Base-by-base conservation (phyloP, 1,140 invertebrate species). In the Cryptotermes secundus region DNA sequence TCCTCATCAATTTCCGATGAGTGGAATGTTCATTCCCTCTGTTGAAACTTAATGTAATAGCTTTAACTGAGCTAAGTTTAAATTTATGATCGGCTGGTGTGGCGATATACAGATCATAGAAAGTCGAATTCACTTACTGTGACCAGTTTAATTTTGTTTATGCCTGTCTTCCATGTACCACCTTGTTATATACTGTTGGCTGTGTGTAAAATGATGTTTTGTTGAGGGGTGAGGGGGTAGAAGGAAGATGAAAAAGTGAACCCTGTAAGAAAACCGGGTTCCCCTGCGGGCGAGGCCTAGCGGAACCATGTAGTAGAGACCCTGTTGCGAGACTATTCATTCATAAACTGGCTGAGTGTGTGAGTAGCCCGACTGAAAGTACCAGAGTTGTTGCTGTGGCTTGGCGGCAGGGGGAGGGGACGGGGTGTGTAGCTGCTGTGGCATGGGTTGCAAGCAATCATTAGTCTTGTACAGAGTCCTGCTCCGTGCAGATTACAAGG, bases 191-290 rank as follows among this genome's bases (percentile, higher is more conserved):
- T 72, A 72, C n/a, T 72, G 26, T 7, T 72, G 59, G 59, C n/a
- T 31, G 59, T 72, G 59, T 72, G 59, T 72, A 72, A 72, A 72
- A 72, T 31, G 59, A 72, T 72, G 59, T 26, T 31, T 72, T 72
- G 59, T 72, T 72, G 59, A 31, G 14, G 59, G 59, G 59, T 7
- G 59, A n/a, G 59, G n/a, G 59, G 59, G 59, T 72, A 72, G 16
- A 72, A 72, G 59, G 59, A 72, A 72, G 59, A 72, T 26, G 59
- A 72, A 72, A 72, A 72, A 72, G 26, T 72, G 59, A 72, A 72
- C 59, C 59, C 59, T 72, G 59, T 72, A 72, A 72, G 59, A 72
- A 72, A 72, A 72, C 59, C 59, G 26, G 59, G 59, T 31, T 72
- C 59, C 59, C 59, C 59, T 7, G 59, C n/a, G 59, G 59, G 26